Conservation (phyloP, 2,888 invertebrate species). For the Epirrhoe alternata region DNA sequence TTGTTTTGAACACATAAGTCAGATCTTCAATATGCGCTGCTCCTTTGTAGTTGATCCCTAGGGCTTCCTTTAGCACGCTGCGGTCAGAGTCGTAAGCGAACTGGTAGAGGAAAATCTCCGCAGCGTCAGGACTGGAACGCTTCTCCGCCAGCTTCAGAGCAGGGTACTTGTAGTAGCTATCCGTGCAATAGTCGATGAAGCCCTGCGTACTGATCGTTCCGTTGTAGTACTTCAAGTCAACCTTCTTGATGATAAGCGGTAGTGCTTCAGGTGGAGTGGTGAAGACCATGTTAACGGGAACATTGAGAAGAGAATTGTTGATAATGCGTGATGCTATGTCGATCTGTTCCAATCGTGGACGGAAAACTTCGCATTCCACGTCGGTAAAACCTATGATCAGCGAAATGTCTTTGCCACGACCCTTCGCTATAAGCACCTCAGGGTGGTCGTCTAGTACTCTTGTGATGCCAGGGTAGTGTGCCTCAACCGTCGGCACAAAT, state of each 20-base stretch:
- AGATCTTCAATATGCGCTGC: slow-evolving; percentile 86
- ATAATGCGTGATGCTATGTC: slow-evolving; percentile 55
- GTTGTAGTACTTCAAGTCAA: slow-evolving; percentile 60
- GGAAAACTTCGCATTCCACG: slow-evolving; percentile 70
- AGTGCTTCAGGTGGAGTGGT: slow-evolving; percentile 45
- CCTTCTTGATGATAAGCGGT: slow-evolving; percentile 47
- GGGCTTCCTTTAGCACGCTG: slow-evolving; percentile 73
- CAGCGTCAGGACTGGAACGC: slow-evolving; percentile 53
- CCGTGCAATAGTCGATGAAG: slow-evolving; percentile 61
- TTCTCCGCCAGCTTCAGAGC: slow-evolving; percentile 60
- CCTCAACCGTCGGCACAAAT: slow-evolving; percentile 72
- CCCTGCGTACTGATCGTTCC: slow-evolving; percentile 55
- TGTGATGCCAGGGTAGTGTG: slow-evolving; percentile 60
- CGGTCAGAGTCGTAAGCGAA: slow-evolving; percentile 80
- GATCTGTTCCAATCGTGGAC: slow-evolving; percentile 58
- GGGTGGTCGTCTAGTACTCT: slow-evolving; percentile 69
- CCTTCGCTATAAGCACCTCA: slow-evolving; percentile 58
- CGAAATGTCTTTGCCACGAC: slow-evolving; percentile 65
- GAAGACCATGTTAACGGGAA: slow-evolving; percentile 57
- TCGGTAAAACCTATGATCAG: slow-evolving; percentile 69
- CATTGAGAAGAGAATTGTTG: slow-evolving; percentile 51
- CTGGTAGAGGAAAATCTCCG: slow-evolving; percentile 81
- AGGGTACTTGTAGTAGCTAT: slow-evolving; percentile 65
- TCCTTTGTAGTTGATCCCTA: slow-evolving; percentile 70
- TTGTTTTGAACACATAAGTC: slow-evolving; percentile 79